Percentiles rank a stretch among this genome's conserved stretches.
These are phyloP conservation scores for Apis cerana DNA, from an alignment of 1,140 invertebrate species.

Conservation along the genomic window DNA sequence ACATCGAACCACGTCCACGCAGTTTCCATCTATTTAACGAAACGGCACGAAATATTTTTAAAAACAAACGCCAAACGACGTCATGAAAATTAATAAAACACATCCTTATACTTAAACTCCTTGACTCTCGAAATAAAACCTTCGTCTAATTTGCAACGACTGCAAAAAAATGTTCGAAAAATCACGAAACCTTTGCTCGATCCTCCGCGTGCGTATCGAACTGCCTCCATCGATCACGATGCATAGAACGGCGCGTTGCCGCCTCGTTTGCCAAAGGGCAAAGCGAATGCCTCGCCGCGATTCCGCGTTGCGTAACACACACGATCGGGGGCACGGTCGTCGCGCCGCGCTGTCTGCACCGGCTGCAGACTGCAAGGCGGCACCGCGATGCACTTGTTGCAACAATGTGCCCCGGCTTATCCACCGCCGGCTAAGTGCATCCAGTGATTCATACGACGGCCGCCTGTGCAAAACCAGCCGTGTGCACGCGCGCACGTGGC, in stretches of 20 bases:
- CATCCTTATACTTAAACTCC: neutral
- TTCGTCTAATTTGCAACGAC: no score
- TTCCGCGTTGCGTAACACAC: conserved; percentile 61
- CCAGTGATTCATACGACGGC: conserved; percentile 28
- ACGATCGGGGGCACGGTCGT: conserved; percentile 27
- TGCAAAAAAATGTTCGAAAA: no score
- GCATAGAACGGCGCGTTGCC: neutral
- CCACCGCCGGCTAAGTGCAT: conserved; percentile 46
- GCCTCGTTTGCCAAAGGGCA: neutral
- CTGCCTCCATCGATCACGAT: neutral
- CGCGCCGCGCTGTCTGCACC: conserved; percentile 76
- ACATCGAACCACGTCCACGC: neutral
- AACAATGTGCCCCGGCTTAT: conserved; percentile 59
- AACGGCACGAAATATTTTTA: neutral
- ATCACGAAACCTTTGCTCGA: no score
- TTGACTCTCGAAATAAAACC: no score
- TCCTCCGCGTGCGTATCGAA: no score
- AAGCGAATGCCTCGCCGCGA: conserved; percentile 20
- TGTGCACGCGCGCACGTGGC: neutral
- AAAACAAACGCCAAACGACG: no score
- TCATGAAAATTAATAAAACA: no score
- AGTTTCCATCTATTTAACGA: neutral
- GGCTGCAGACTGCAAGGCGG: conserved; percentile 76
- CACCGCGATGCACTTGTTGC: conserved; percentile 75
- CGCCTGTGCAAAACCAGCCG: conserved; percentile 14